phyloP scores from a whole-genome alignment of 2,113 vertebrate genomes.

The Carassius auratus region DNA sequence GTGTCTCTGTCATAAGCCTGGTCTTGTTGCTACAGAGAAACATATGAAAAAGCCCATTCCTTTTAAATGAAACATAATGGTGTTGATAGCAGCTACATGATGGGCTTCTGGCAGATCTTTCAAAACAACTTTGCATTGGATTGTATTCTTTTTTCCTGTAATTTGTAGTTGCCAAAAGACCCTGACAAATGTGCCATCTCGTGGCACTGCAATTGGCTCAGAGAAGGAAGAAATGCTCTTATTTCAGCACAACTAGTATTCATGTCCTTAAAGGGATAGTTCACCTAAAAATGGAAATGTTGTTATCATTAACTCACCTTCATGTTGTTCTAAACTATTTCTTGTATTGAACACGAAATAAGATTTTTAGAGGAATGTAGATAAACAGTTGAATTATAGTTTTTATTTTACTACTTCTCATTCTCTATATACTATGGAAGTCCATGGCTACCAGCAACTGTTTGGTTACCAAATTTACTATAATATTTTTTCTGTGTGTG shows the following conservation, averaged over 20 bases:
- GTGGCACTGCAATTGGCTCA: conserved; percentile 30
- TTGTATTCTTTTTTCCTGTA: conserved; percentile 11
- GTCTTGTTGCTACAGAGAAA: conserved; percentile 9
- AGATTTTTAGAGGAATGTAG: neutral
- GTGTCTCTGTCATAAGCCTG: neutral
- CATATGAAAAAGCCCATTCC: neutral
- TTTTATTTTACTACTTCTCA: neutral
- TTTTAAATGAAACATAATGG: neutral
- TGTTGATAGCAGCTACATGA: conserved; percentile 11
- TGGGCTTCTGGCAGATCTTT: conserved; percentile 32
- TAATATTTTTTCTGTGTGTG: neutral
- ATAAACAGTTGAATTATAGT: neutral
- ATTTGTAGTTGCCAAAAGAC: conserved; percentile 26
- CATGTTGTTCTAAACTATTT: neutral
- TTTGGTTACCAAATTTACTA: too few species aligned
- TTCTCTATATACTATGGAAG: neutral
- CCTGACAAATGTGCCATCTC: conserved; percentile 28
- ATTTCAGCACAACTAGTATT: neutral
- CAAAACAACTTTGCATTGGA: conserved; percentile 24
- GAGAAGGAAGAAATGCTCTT: neutral
- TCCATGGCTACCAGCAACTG: neutral
- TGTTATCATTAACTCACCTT: neutral
- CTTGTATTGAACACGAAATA: neutral
- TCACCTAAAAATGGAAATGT: too few species aligned
- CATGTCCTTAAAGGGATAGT: neutral